A percentile compares a stretch with the other conserved stretches of the same genome.
phyloP scores from a whole-genome alignment of 1,140 invertebrate species.

The Hesperophylax magnus region DNA sequence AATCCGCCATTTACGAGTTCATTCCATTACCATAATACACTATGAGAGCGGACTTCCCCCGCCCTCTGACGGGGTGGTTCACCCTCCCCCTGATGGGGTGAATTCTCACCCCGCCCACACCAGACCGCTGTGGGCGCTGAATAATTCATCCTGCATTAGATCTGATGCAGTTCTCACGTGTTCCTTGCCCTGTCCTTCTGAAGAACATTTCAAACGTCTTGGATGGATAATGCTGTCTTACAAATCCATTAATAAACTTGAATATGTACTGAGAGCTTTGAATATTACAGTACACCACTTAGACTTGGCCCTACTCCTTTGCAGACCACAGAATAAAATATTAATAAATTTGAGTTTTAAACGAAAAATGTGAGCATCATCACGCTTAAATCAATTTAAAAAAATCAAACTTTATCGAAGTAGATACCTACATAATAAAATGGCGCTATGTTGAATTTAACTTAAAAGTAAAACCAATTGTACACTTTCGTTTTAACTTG shows the following conservation, averaged over 20 bases:
- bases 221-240: constrained; percentile 21
- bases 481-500: no score
- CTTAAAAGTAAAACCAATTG: no score
- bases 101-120: constrained; percentile 7
- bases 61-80: not conserved
- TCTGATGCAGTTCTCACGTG: constrained; percentile 52
- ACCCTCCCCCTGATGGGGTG: not conserved
- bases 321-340: no score
- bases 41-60: constrained; percentile 30
- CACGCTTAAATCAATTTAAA: no score
- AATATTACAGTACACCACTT: no score
- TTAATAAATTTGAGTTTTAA: no score
- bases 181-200: constrained; percentile 2
- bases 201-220: constrained; percentile 25
- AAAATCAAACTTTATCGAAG: no score
- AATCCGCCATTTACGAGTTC: constrained; percentile 57
- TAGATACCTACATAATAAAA: no score
- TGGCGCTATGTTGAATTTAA: no score
- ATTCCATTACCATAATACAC: constrained; percentile 58
- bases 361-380: no score
- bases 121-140: constrained; percentile 39
- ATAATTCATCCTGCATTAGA: constrained; percentile 51
- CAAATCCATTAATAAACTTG: constrained; percentile 18
- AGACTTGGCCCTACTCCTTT: no score
- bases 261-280: not conserved